A percentile compares a stretch with the other conserved stretches of the same genome.
Conservation (phyloP, 1,140 invertebrate genomes). For the Idris sp. region DNA sequence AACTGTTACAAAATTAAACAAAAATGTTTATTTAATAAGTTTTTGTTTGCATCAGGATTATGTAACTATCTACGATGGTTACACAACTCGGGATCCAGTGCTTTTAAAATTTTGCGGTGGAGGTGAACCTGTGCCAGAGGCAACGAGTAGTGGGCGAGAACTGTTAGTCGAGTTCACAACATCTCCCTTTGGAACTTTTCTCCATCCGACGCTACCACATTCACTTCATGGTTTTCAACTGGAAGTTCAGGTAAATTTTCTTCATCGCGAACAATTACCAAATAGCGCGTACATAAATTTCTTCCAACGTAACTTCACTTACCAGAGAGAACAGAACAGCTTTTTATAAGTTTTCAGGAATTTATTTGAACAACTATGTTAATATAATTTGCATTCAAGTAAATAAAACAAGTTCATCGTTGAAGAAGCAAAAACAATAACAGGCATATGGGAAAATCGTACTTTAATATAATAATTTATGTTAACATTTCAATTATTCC, state of each 20-base stretch:
- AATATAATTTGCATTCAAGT: too few species aligned
- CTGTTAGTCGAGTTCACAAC: constrained; percentile 92
- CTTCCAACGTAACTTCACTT: neutral
- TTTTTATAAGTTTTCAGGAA: too few species aligned
- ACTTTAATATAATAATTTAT: too few species aligned
- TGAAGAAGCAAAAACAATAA: too few species aligned
- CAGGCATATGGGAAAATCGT: too few species aligned
- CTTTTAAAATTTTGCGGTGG: constrained; percentile 93
- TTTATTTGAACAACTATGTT: too few species aligned
- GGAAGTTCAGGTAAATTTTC: constrained; percentile 85
- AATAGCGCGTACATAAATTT: constrained; percentile 32
- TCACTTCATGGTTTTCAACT: constrained; percentile 91
- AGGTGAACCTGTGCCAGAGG: constrained; percentile 89
- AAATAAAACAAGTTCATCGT: too few species aligned
- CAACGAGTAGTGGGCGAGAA: constrained; percentile 90
- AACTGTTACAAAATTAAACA: too few species aligned
- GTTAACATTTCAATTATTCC: too few species aligned
- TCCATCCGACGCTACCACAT: constrained; percentile 86
- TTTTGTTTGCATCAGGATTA: constrained; percentile 82
- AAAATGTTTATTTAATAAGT: constrained; percentile 17
- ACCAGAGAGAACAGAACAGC: too few species aligned
- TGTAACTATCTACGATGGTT: constrained; percentile 93
- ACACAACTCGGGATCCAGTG: constrained; percentile 91
- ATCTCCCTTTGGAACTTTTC: constrained; percentile 92
- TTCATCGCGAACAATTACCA: constrained; percentile 24